These are phyloP conservation scores for Myrmecophaga tridactyla DNA, from an alignment of 2,113 vertebrate species.

Conservation along the genomic window DNA sequence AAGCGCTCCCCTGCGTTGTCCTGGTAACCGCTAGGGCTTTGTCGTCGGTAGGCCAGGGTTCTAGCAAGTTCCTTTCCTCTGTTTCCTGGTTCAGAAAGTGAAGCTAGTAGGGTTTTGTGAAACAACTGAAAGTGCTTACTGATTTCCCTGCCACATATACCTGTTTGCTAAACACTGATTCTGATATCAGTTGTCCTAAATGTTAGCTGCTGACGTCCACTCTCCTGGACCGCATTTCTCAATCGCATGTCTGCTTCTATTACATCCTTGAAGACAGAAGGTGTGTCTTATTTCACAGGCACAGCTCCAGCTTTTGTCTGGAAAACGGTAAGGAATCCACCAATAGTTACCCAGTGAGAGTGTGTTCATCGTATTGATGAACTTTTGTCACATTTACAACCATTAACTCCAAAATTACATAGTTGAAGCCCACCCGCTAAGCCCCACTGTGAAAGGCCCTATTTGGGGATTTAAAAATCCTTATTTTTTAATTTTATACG, in stretches of 20 bases:
- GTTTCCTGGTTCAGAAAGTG: not conserved
- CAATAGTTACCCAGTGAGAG: not conserved
- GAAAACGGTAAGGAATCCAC: not conserved
- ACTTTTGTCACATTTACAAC: not conserved
- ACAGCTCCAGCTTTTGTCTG: not conserved
- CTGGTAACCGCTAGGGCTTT: not conserved
- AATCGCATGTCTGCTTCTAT: not conserved
- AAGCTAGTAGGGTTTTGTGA: not conserved
- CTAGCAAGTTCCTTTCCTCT: not conserved
- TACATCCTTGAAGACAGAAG: not conserved
- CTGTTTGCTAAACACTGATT: not conserved
- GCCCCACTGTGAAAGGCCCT: not conserved
- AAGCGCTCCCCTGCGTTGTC: not conserved
- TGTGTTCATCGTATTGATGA: not conserved
- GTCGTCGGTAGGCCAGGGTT: not conserved
- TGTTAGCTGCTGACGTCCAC: not conserved
- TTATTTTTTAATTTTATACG: conserved; percentile 18
- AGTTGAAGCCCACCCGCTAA: not conserved
- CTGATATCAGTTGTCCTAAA: not conserved
- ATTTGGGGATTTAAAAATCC: not conserved
- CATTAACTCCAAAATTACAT: not conserved
- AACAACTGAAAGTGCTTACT: not conserved
- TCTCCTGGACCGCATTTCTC: not conserved
- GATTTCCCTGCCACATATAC: not conserved
- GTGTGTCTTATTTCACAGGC: not conserved